A percentile compares a stretch with the other conserved stretches of the same genome.
These are phyloP conservation scores for Nasonia giraulti DNA, from an alignment of 1,140 invertebrate species.

Conservation along the genomic window DNA sequence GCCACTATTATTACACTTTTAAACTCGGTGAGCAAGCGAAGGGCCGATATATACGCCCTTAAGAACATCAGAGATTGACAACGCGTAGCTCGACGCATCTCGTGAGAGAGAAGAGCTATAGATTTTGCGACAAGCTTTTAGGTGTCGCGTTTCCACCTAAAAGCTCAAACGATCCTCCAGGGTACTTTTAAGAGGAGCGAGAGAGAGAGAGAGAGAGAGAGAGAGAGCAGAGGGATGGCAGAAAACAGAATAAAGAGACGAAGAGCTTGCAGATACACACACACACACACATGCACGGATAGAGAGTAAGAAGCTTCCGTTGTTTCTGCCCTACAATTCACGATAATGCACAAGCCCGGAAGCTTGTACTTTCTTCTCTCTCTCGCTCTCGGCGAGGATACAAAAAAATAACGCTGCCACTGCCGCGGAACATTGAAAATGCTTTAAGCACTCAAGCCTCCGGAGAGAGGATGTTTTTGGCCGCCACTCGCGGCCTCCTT, in stretches of 20 bases:
- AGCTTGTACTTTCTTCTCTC: slow-evolving; percentile 10
- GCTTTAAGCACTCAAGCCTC: slow-evolving; percentile 19
- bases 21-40: neutral
- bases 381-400: too few species aligned
- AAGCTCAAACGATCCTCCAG: slow-evolving; percentile 35
- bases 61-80: neutral
- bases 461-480: slow-evolving; percentile 46
- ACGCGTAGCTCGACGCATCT: neutral
- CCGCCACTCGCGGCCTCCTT: neutral
- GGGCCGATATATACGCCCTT: neutral
- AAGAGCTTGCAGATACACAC: slow-evolving; percentile 3
- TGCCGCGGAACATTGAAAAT: slow-evolving; percentile 33
- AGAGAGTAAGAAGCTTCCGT: slow-evolving; percentile 24
- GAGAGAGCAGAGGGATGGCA: neutral
- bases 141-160: slow-evolving; percentile 32
- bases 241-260: slow-evolving; percentile 11
- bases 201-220: neutral
- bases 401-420: slow-evolving; percentile 1
- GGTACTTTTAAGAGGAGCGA: slow-evolving; percentile 8
- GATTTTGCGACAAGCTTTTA: slow-evolving; percentile 29
- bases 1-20: neutral
- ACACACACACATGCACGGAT: neutral
- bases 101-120: slow-evolving; percentile 5
- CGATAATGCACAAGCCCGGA: slow-evolving; percentile 32
- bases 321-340: slow-evolving; percentile 31